phyloP scores from a whole-genome alignment of 1,140 invertebrate species.

The Sinonovacula constricta region DNA sequence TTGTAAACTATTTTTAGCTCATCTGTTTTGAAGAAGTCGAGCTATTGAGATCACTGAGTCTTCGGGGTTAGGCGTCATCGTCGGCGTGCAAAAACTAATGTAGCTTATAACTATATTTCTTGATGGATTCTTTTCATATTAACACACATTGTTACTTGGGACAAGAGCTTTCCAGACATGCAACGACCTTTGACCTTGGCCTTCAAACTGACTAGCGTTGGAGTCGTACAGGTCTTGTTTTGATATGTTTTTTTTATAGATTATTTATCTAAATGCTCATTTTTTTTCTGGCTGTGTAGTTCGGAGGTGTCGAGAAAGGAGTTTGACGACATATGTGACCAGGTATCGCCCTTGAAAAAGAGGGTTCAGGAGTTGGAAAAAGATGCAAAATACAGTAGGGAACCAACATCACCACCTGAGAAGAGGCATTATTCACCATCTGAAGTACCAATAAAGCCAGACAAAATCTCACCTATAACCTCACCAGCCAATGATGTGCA shows the following conservation, averaged over 20 bases:
- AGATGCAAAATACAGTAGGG: slow-evolving; percentile 29
- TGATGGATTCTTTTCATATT: no score
- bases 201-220: slow-evolving; percentile 25
- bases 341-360: slow-evolving; percentile 28
- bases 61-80: slow-evolving; percentile 27
- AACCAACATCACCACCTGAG: slow-evolving; percentile 32
- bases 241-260: slow-evolving; percentile 17
- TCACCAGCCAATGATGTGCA: slow-evolving; percentile 34
- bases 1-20: slow-evolving; percentile 34
- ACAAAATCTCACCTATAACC: slow-evolving; percentile 27
- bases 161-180: slow-evolving; percentile 26
- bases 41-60: slow-evolving; percentile 24
- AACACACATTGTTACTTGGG: slow-evolving; percentile 26
- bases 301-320: slow-evolving; percentile 32
- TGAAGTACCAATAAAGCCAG: slow-evolving; percentile 28
- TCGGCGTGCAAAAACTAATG: slow-evolving; percentile 25
- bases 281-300: slow-evolving; percentile 33
- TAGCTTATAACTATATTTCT: slow-evolving; percentile 30
- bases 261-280: slow-evolving; percentile 33
- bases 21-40: slow-evolving; percentile 32
- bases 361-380: slow-evolving; percentile 27
- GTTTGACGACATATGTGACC: slow-evolving; percentile 33
- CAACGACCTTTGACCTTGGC: slow-evolving; percentile 26
- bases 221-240: slow-evolving; percentile 33
- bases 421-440: no score